These are phyloP conservation scores for Streblospio benedicti DNA, from an alignment of 1,140 invertebrate genomes.

Conservation along the genomic window DNA sequence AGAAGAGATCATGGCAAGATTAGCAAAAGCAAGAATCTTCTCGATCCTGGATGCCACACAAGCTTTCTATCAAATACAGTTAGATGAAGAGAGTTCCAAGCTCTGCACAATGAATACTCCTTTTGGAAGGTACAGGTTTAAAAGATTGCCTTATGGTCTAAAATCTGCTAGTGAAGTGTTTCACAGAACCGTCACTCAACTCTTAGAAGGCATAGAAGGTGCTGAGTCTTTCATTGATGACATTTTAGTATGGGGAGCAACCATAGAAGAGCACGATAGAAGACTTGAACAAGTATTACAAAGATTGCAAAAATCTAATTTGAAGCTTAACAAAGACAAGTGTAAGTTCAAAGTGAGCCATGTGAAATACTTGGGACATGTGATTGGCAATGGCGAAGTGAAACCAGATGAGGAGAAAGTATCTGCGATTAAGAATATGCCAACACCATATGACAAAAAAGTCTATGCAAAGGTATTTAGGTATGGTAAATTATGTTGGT, in stretches of 20 bases:
- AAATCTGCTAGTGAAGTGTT: not conserved
- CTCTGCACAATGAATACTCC: slow-evolving; percentile 13
- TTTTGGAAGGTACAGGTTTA: not conserved
- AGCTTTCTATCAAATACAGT: slow-evolving; percentile 46
- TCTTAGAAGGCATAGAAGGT: not conserved
- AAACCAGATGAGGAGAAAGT: not conserved
- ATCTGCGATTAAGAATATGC: not conserved
- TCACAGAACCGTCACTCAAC: not conserved
- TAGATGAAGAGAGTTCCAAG: slow-evolving; percentile 31
- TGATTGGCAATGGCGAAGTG: not conserved
- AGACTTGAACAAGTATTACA: not conserved
- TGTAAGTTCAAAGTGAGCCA: too few relatives aligned
- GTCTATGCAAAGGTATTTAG: too few relatives aligned
- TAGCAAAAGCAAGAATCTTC: slow-evolving; percentile 44
- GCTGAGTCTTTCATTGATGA: not conserved
- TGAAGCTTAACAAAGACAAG: too few relatives aligned
- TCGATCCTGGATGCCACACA: slow-evolving; percentile 46
- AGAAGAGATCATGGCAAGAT: slow-evolving; percentile 22
- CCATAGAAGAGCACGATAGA: not conserved
- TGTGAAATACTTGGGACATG: not conserved
- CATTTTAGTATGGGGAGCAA: not conserved
- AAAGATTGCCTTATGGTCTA: not conserved
- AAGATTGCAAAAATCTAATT: too few relatives aligned
- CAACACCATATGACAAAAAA: too few relatives aligned
- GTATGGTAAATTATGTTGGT: too few relatives aligned